These are phyloP conservation scores for Thamnophis elegans DNA, from an alignment of 2,797 vertebrate species.

Conservation along the genomic window DNA sequence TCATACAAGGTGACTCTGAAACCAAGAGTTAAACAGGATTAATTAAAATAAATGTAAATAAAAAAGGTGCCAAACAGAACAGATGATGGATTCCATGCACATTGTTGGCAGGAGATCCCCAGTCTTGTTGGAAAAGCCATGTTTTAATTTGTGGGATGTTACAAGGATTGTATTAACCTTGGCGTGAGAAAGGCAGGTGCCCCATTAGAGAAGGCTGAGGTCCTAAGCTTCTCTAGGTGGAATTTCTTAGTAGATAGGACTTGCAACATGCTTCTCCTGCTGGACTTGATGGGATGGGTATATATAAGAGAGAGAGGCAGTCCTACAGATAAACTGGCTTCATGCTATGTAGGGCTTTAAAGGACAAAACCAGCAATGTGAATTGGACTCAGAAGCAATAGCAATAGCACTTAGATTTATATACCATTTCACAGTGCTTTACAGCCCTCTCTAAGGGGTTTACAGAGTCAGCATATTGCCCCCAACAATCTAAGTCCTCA, in stretches of 20 bases:
- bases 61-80: background rate
- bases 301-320: background rate
- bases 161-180: background rate
- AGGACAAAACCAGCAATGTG: background rate
- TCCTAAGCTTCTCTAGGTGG: background rate
- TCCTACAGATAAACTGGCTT: background rate
- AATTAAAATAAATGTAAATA: background rate
- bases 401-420: too few species aligned
- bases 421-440: too few species aligned
- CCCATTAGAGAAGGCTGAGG: background rate
- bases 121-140: background rate
- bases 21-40: background rate
- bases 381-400: background rate
- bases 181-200: background rate
- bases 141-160: background rate
- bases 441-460: too few species aligned
- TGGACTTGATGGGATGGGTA: background rate
- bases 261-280: background rate
- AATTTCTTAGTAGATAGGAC: background rate
- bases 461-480: too few species aligned
- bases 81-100: background rate
- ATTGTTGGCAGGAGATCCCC: background rate
- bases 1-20: background rate
- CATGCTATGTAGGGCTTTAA: background rate
- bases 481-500: too few species aligned